A percentile compares a stretch with the other conserved stretches of the same genome.
phyloP scores from a whole-genome alignment of 2,888 invertebrate species.

The Charanyca ferruginea region DNA sequence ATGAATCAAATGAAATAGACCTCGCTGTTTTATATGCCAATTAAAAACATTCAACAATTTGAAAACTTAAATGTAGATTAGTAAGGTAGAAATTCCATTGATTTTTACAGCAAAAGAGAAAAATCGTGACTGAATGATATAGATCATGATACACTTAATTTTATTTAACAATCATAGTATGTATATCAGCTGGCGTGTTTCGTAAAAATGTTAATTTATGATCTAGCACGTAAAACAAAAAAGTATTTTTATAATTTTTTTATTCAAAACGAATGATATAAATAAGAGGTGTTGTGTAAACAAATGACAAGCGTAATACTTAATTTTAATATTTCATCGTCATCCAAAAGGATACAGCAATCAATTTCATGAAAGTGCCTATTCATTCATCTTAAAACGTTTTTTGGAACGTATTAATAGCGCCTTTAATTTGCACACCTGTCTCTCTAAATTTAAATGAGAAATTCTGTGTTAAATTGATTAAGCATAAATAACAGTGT shows the following conservation, averaged over 20 bases:
- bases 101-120: slow-evolving; percentile 23
- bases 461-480: background rate
- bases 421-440: background rate
- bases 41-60: slow-evolving; percentile 26
- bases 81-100: slow-evolving; percentile 35
- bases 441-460: background rate
- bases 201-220: slow-evolving; percentile 17
- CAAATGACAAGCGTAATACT: background rate
- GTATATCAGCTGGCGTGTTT: slow-evolving; percentile 13
- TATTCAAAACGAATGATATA: background rate
- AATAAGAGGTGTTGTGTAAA: slow-evolving; percentile 23
- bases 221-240: slow-evolving; percentile 3
- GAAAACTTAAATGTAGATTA: background rate
- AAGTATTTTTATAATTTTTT: background rate
- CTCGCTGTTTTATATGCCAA: slow-evolving; percentile 50
- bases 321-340: slow-evolving; percentile 23
- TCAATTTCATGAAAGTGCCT: slow-evolving; percentile 2
- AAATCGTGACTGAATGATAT: slow-evolving; percentile 58
- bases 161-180: slow-evolving; percentile 37
- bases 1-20: slow-evolving; percentile 59
- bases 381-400: background rate
- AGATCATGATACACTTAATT: slow-evolving; percentile 32
- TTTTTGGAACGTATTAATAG: background rate
- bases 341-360: slow-evolving; percentile 15
- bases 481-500: background rate